phyloP scores from a whole-genome alignment of 53 echinoderm and acorn worm genomes.

The Temnopleurus reevesii region DNA sequence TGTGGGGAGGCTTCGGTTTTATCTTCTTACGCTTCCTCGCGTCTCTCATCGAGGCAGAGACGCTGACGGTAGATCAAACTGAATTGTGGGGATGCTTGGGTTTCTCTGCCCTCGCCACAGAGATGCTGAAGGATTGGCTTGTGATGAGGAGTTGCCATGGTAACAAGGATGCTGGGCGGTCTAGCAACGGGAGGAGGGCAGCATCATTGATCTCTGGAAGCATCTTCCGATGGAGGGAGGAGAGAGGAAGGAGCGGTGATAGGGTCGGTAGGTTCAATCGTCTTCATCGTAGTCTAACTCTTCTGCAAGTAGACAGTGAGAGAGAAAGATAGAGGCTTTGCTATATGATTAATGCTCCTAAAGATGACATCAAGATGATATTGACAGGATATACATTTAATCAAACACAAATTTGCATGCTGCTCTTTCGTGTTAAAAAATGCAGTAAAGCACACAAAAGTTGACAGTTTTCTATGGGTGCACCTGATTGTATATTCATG shows the following conservation, averaged over 20 bases:
- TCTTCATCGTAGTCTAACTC: slow-evolving; percentile 48
- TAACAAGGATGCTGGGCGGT: slow-evolving; percentile 25
- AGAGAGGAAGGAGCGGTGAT: background rate
- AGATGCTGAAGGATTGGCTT: slow-evolving; percentile 24
- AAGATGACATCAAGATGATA: background rate
- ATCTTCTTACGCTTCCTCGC: slow-evolving; percentile 14
- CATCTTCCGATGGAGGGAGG: background rate
- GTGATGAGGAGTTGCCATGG: slow-evolving; percentile 3
- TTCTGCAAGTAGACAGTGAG: slow-evolving; percentile 6
- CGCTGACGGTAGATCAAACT: background rate
- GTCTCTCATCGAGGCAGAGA: background rate
- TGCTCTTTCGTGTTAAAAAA: no score
- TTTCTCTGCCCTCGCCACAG: background rate
- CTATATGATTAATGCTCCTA: background rate
- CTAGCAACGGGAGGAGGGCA: background rate
- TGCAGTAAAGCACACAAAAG: no score
- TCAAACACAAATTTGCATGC: no score
- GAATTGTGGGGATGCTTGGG: slow-evolving; percentile 16
- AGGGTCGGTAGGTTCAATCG: background rate
- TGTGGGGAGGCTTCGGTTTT: no score
- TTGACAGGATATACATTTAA: no score
- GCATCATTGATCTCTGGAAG: background rate
- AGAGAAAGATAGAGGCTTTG: slow-evolving; percentile 9
- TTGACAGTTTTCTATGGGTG: no score
- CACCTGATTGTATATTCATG: no score